These are phyloP conservation scores for Orthonevra nobilis DNA, from an alignment of 2,888 invertebrate genomes.

Conservation along the genomic window DNA sequence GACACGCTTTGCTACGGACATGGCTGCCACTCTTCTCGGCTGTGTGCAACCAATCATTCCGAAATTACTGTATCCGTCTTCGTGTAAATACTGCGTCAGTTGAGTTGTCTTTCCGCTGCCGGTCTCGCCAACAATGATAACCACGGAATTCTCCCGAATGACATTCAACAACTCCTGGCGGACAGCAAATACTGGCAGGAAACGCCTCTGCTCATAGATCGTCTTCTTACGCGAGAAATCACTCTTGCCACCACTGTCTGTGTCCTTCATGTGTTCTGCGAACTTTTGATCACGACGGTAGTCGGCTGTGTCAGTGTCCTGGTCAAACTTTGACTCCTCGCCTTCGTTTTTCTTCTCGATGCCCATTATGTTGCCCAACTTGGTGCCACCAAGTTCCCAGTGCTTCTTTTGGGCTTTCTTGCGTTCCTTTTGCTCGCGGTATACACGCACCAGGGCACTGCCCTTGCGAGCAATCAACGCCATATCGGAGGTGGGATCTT, in stretches of 20 bases:
- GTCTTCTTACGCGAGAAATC: constrained; percentile 94
- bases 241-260: constrained; percentile 84
- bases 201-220: constrained; percentile 92
- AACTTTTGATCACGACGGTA: constrained; percentile 97
- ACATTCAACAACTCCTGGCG: constrained; percentile 95
- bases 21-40: constrained; percentile 98
- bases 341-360: constrained; percentile 90
- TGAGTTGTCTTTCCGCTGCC: constrained; percentile 93
- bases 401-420: constrained; percentile 98
- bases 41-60: constrained; percentile 99
- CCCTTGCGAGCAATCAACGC: constrained; percentile 97
- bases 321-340: constrained; percentile 84
- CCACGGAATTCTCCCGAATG: constrained; percentile 95
- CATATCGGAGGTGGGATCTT: constrained; percentile 98
- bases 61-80: constrained; percentile 95
- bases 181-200: constrained; percentile 96
- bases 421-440: constrained; percentile 98
- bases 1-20: constrained; percentile 99
- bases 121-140: constrained; percentile 92
- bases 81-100: constrained; percentile 97
- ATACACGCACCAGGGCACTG: constrained; percentile 92
- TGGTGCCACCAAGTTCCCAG: constrained; percentile 98
- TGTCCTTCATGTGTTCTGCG: constrained; percentile 94
- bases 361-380: constrained; percentile 94
- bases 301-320: constrained; percentile 88